Base-by-base conservation (phyloP, 2,113 vertebrate species). In the Vulpes ferrilata region DNA sequence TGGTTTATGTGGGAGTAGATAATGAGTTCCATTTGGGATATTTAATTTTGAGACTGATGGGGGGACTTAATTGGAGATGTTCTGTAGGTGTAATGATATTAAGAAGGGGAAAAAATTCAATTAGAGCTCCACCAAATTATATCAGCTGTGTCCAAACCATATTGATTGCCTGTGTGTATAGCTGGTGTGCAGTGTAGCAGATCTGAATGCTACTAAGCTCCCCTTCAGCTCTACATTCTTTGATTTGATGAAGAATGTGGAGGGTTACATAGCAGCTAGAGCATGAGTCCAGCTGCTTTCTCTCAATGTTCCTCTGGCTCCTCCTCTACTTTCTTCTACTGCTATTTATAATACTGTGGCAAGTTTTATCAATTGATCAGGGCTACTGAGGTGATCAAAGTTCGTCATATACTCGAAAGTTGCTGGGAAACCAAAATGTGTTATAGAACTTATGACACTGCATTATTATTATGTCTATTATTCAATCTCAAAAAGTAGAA, bases 51-150 rank as follows among this genome's bases (percentile, higher is more conserved):
- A 98, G 86, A 96, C 94, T 98, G 89, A 96, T 98, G 74, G 74
- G 95, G 85, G 97, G 74, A 96, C 92, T 97, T 97, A 98, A 97
- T 96, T 97, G 97, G 87, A 97, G 97, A 98, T 97, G 98, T 97
- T 98, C 97, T 95, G 96, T 97, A 98, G 96, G 97, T 98, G 83
- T 98, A 98, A 98, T 97, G 74, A 97, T 96, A 98, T 97, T 98
- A 97, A 95, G 92, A 96, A 92, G 93, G 83, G 88, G 38, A 48
- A 96, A 85, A 96, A 96, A 98, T 98, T 98, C 96, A 98, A 98
- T 98, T 97, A 98, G 82, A 96, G 79, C 8, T 1, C 57, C 76
- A 93, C 67, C 83, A 96, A 98, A 98, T 98, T 97, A 76, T 93
- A 97, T 97, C 92, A 96, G 69, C 98, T 97, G 92, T 95, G 93